phyloP scores from a whole-genome alignment of 2,797 vertebrate genomes.

The Leucoraja ocellata region DNA sequence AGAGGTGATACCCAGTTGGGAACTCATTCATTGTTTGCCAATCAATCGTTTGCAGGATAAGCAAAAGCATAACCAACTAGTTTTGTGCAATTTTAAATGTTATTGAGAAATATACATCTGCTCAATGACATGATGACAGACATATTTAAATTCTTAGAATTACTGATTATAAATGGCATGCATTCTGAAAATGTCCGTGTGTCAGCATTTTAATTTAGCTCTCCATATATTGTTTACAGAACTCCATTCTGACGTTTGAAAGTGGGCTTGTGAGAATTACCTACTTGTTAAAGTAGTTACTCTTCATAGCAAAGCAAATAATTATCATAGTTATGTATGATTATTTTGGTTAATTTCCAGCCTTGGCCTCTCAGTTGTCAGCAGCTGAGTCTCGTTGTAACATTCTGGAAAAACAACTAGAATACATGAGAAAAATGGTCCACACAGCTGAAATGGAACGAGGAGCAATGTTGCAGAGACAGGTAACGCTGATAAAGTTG shows the following conservation, averaged over 20 bases:
- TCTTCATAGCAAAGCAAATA: neutral
- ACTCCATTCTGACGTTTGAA: neutral
- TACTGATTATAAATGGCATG: neutral
- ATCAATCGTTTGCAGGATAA: neutral
- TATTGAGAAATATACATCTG: neutral
- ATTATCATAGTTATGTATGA: neutral
- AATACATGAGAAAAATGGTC: conserved; percentile 79
- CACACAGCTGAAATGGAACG: conserved; percentile 71
- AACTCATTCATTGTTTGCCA: neutral
- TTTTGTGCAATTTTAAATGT: neutral
- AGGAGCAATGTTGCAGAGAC: conserved; percentile 66
- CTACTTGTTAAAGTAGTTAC: neutral
- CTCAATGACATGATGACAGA: neutral
- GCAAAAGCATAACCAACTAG: neutral
- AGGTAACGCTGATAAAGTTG: conserved; percentile 56
- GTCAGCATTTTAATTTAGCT: neutral
- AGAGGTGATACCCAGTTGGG: neutral
- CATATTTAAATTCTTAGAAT: neutral
- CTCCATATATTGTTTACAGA: neutral
- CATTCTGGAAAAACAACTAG: conserved; percentile 80
- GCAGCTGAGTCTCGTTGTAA: conserved; percentile 77
- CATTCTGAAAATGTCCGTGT: neutral
- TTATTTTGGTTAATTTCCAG: conserved; percentile 51
- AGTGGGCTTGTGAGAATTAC: no score
- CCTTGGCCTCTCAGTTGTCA: conserved; percentile 69